These are phyloP conservation scores for Catonia carolina DNA, from an alignment of 2,888 invertebrate genomes.

Conservation along the genomic window DNA sequence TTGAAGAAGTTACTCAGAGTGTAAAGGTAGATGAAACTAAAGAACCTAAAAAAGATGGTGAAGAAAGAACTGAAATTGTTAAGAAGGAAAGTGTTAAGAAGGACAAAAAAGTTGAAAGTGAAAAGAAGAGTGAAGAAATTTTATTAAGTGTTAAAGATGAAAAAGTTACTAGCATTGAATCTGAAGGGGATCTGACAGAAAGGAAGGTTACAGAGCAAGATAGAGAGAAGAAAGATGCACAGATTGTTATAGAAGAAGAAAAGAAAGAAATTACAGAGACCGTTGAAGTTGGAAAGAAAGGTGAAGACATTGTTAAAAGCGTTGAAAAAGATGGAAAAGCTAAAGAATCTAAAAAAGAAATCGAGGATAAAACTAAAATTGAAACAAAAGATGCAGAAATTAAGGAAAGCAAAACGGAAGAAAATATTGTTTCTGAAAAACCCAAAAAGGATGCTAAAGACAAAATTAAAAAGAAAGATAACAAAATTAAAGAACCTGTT, in stretches of 20 bases:
- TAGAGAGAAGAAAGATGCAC: conserved; percentile 20
- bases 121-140: conserved; percentile 27
- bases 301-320: conserved; percentile 18
- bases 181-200: too few species aligned
- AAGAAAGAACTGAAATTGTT: conserved; percentile 21
- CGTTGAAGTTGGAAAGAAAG: conserved; percentile 21
- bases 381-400: conserved; percentile 12
- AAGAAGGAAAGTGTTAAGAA: conserved; percentile 16
- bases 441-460: conserved; percentile 23
- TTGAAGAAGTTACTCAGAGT: conserved; percentile 14
- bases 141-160: conserved; percentile 28
- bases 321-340: conserved; percentile 16
- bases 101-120: conserved; percentile 29
- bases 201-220: conserved; percentile 19
- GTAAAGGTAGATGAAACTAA: conserved; percentile 23
- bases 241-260: conserved; percentile 23
- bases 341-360: conserved; percentile 22
- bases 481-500: conserved; percentile 31
- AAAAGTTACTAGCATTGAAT: conserved; percentile 27
- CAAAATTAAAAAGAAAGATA: conserved; percentile 26
- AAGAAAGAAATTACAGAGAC: conserved; percentile 25
- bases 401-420: conserved; percentile 18
- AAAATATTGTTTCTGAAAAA: too few species aligned
- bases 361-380: conserved; percentile 15
- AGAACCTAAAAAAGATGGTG: conserved; percentile 23